Percentiles rank a stretch among this genome's conserved stretches.
Conservation (phyloP, 2,113 vertebrate species). For the Ailuropoda melanoleuca region DNA sequence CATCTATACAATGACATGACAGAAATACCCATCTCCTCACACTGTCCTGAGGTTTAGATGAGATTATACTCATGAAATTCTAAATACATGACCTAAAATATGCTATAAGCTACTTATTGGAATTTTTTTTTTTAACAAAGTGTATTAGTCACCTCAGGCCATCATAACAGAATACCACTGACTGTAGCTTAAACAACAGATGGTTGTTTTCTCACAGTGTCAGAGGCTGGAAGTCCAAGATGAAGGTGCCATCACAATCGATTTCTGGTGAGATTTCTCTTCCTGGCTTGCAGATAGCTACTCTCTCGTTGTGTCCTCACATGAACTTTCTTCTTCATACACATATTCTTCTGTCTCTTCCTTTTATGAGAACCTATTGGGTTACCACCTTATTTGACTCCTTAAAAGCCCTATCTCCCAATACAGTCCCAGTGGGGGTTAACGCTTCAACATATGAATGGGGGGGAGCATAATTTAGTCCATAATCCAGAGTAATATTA, state of each 20-base stretch:
- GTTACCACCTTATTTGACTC: not conserved
- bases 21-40: not conserved
- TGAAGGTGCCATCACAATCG: not conserved
- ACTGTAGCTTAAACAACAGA: not conserved
- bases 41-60: not conserved
- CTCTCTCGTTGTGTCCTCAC: not conserved
- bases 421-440: not conserved
- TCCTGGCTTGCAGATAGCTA: not conserved
- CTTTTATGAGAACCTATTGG: not conserved
- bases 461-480: not conserved
- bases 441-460: not conserved
- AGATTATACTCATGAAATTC: not conserved
- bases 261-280: not conserved
- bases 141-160: not conserved
- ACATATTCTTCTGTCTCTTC: not conserved
- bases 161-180: not conserved
- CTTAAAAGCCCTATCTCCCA: not conserved
- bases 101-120: not conserved
- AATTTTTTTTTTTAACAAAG: not conserved
- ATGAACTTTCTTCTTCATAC: not conserved
- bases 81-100: not conserved
- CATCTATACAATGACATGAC: not conserved
- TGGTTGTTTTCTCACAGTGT: not conserved
- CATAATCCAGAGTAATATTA: not conserved
- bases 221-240: not conserved